Percentiles rank a stretch among this genome's conserved stretches.
phyloP scores from a whole-genome alignment of 2,113 vertebrate species.

The Crotalus horridus region DNA sequence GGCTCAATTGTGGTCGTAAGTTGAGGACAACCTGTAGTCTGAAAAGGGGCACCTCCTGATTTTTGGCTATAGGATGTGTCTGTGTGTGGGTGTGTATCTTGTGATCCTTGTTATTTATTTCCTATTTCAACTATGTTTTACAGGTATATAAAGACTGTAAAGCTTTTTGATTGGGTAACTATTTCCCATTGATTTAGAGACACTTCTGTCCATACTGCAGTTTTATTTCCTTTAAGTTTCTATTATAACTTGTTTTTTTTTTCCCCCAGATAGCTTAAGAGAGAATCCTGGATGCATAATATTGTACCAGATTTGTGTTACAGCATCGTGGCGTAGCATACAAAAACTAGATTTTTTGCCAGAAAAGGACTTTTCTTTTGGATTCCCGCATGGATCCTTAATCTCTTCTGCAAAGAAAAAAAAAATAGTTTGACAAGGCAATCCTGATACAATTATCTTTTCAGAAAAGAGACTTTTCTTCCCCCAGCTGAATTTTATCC shows the following conservation, averaged over 20 bases:
- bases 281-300: background rate
- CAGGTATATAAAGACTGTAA: background rate
- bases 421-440: background rate
- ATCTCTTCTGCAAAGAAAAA: background rate
- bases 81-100: background rate
- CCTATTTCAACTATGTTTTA: background rate
- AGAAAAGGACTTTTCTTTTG: background rate
- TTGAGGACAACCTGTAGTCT: background rate
- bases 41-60: background rate
- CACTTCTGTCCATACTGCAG: background rate
- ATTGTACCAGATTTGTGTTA: background rate
- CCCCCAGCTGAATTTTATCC: background rate
- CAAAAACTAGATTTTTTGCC: background rate
- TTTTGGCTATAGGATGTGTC: background rate
- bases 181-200: background rate
- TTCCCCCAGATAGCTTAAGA: background rate
- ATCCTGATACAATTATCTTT: background rate
- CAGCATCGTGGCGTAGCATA: background rate
- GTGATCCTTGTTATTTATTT: background rate
- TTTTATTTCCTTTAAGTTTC: background rate
- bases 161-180: background rate
- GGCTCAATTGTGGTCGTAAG: too few species aligned
- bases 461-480: background rate
- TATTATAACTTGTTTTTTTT: background rate
- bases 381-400: background rate